Evolutionary conservation across 1,140 invertebrate genomes (phyloP).

Genomic region (Aethina tumida): DNA sequence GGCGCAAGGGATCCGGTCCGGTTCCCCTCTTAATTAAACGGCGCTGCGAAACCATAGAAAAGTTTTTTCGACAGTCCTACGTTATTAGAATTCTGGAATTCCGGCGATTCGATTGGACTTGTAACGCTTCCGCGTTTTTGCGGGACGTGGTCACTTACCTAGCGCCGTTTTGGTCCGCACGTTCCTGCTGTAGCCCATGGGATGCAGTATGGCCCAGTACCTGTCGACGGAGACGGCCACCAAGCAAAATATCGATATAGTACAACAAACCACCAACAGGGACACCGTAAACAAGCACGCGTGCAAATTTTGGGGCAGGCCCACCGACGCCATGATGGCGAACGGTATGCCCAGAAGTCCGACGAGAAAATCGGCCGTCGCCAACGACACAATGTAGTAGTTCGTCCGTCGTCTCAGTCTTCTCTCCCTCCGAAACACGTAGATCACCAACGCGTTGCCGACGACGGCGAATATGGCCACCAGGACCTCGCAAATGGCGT

Average conservation of each 20-base stretch:
- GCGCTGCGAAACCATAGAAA: too few species aligned
- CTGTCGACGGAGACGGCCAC: constrained; percentile 84
- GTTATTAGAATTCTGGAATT: too few species aligned
- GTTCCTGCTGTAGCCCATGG: constrained; percentile 80
- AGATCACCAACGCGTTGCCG: constrained; percentile 77
- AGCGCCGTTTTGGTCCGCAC: constrained; percentile 75
- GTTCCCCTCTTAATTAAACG: too few species aligned
- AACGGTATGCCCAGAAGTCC: constrained; percentile 74
- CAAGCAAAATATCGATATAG: constrained; percentile 83
- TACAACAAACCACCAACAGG: constrained; percentile 76
- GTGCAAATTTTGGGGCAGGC: constrained; percentile 65
- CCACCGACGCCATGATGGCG: constrained; percentile 66
- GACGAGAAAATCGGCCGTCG: constrained; percentile 74
- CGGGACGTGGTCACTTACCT: too few species aligned
- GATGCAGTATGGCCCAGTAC: constrained; percentile 85
- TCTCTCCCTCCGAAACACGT: constrained; percentile 68
- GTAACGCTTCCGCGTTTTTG: too few species aligned
- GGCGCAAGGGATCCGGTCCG: too few species aligned
- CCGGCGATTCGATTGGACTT: too few species aligned
- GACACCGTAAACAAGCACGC: constrained; percentile 82
- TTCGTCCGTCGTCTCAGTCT: constrained; percentile 72
- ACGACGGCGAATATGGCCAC: constrained; percentile 72
- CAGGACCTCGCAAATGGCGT: constrained; percentile 64
- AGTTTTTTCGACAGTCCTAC: too few species aligned
- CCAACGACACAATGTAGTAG: constrained; percentile 84